phyloP scores from a whole-genome alignment of 2,888 invertebrate species.

The Oxytorus armatus region DNA sequence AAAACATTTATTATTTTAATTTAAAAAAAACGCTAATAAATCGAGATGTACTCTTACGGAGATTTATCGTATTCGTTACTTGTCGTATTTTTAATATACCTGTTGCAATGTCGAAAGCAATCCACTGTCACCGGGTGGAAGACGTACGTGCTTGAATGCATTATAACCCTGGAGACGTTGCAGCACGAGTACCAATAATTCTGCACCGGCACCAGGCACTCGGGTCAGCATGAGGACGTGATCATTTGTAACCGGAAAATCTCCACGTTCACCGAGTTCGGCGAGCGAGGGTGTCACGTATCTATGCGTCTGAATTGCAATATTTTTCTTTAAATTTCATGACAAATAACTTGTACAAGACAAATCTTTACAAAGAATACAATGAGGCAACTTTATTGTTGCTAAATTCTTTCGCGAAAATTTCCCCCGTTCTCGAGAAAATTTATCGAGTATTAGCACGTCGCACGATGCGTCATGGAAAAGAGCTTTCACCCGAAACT shows the following conservation, averaged over 20 bases:
- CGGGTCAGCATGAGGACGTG: conserved; percentile 87
- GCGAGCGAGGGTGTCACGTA: conserved; percentile 86
- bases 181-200: conserved; percentile 86
- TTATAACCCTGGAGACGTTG: conserved; percentile 87
- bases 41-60: no score
- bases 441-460: conserved; percentile 7
- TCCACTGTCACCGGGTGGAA: conserved; percentile 82
- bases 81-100: conserved; percentile 77
- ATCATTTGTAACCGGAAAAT: conserved; percentile 84
- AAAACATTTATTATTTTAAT: neutral
- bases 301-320: conserved; percentile 70
- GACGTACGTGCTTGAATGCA: conserved; percentile 86
- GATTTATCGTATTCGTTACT: no score
- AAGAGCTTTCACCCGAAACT: conserved; percentile 64
- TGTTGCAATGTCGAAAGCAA: conserved; percentile 81
- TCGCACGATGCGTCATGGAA: conserved; percentile 52
- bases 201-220: conserved; percentile 87
- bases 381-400: neutral
- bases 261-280: conserved; percentile 83
- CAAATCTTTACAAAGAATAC: no score
- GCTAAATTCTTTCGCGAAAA: conserved; percentile 4
- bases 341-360: neutral
- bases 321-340: neutral
- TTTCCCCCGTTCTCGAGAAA: neutral
- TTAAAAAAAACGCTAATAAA: no score